Evolutionary conservation across 2,797 vertebrate genomes (phyloP).

Genomic region (Acridotheres tristis): DNA sequence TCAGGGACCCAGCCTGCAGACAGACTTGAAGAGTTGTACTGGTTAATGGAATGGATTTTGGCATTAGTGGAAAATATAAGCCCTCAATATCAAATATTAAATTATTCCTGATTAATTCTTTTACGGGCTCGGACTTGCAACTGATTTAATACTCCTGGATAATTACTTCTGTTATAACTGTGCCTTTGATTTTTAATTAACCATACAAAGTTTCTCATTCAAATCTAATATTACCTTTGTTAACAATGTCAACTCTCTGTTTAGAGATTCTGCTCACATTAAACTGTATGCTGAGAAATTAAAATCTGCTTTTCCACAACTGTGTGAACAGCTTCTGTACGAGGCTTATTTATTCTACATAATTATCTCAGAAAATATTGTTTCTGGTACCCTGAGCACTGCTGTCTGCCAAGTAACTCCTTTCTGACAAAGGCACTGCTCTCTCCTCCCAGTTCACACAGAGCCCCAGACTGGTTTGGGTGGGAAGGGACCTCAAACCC

Average conservation of each 20-base stretch:
- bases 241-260: conserved; percentile 19
- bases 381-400: not conserved
- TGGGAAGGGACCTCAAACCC: not conserved
- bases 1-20: conserved; percentile 7
- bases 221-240: conserved; percentile 47
- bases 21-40: conserved; percentile 43
- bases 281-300: not conserved
- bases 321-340: not conserved
- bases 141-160: conserved; percentile 59
- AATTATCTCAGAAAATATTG: not conserved
- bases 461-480: not conserved
- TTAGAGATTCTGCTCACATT: conserved; percentile 46
- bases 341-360: not conserved
- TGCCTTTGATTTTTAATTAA: conserved; percentile 71
- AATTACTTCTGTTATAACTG: conserved; percentile 66
- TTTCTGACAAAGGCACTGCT: not conserved
- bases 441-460: not conserved
- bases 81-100: conserved; percentile 67
- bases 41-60: conserved; percentile 68
- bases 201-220: conserved; percentile 36
- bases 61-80: conserved; percentile 58
- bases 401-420: not conserved
- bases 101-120: conserved; percentile 75
- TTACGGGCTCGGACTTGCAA: conserved; percentile 58
- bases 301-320: not conserved